phyloP scores from a whole-genome alignment of 2,113 vertebrate species.

The Pelvicachromis taeniatus region DNA sequence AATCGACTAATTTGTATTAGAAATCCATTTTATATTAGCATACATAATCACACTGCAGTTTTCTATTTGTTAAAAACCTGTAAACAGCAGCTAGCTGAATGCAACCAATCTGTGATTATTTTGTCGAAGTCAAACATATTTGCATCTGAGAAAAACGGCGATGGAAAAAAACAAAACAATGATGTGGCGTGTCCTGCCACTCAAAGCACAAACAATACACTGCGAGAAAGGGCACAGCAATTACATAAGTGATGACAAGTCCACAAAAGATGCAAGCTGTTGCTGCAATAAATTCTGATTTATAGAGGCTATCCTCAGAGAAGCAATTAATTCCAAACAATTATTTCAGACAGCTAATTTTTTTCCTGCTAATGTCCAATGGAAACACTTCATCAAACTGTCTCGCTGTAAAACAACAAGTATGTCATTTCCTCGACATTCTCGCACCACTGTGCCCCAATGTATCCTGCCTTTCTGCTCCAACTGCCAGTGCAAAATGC shows the following conservation, averaged over 20 bases:
- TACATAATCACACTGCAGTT: neutral
- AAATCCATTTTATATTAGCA: neutral
- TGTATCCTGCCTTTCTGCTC: conserved; percentile 40
- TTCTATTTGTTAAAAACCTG: neutral
- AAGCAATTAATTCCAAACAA: neutral
- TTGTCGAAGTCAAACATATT: neutral
- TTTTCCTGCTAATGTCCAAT: neutral
- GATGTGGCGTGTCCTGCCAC: neutral
- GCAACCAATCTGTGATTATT: neutral
- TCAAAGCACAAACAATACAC: neutral
- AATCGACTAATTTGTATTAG: neutral
- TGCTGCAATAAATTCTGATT: neutral
- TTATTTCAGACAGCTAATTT: neutral
- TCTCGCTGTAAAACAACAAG: neutral
- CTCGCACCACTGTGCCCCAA: neutral
- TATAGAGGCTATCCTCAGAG: neutral
- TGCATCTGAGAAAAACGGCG: neutral
- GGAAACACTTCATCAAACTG: neutral
- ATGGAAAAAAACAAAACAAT: neutral
- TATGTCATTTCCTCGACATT: neutral
- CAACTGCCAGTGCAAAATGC: conserved; percentile 66
- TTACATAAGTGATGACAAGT: neutral
- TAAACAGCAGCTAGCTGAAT: neutral
- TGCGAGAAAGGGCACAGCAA: neutral
- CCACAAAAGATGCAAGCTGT: neutral